Conservation (phyloP, 2,888 invertebrate genomes). For the Nyleta sp. region DNA sequence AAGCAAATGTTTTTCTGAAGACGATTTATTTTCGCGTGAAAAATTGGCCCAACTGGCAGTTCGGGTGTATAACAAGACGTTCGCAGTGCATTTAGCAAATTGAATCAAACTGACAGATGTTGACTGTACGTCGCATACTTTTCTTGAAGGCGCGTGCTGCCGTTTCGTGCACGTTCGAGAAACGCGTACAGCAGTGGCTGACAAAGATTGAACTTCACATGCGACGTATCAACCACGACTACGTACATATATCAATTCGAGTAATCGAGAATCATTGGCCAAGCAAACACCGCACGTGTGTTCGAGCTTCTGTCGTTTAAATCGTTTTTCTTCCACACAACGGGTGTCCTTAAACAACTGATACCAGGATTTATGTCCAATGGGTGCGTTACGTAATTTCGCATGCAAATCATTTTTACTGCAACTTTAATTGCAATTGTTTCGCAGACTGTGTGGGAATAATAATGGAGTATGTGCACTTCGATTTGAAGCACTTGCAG, state of each 20-base stretch:
- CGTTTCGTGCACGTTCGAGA: conserved; percentile 27
- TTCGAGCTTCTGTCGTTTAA: conserved; percentile 29
- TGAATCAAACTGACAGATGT: conserved; percentile 65
- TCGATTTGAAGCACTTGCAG: conserved; percentile 16
- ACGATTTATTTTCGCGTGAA: conserved; percentile 1
- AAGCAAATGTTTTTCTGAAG: too few relatives aligned
- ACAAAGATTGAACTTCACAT: conserved; percentile 55
- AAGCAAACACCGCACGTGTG: conserved; percentile 34
- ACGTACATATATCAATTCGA: conserved; percentile 45
- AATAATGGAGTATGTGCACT: conserved; percentile 6
- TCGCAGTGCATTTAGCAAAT: conserved; percentile 56
- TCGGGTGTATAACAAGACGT: conserved; percentile 49
- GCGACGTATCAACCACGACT: conserved; percentile 42
- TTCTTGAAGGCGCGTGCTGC: conserved; percentile 46
- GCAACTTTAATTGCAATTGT: background rate
- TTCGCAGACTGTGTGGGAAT: background rate
- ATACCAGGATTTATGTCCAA: too few relatives aligned
- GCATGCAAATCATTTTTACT: too few relatives aligned
- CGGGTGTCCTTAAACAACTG: conserved; percentile 16
- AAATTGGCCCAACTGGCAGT: conserved; percentile 31
- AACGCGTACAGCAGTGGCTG: conserved; percentile 23
- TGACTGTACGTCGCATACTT: conserved; percentile 49
- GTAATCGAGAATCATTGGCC: conserved; percentile 51
- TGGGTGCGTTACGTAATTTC: too few relatives aligned
- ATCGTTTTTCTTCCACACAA: conserved; percentile 13